Evolutionary conservation across 37 sponge, comb jelly and placozoan species (phyloP).

Genomic region (Ianthella basta): DNA sequence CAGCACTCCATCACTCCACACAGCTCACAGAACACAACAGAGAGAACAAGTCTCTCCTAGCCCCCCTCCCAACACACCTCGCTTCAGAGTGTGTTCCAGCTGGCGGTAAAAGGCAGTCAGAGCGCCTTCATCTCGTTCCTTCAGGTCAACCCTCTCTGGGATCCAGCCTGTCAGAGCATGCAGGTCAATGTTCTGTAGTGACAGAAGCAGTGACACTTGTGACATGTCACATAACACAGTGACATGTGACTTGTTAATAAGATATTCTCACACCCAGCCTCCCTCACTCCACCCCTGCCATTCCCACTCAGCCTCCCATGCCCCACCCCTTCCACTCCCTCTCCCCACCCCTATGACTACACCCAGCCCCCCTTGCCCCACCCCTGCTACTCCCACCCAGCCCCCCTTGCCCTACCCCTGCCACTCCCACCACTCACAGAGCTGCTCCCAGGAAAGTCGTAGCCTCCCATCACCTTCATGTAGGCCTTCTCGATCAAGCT

Average conservation of each 20-base stretch:
- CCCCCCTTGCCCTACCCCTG: no score
- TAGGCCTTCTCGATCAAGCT: conserved; percentile 98
- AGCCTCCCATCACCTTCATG: conserved; percentile 99
- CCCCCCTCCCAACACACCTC: conserved; percentile 13
- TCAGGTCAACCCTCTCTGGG: conserved; percentile 84
- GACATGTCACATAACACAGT: not conserved
- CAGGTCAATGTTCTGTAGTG: conserved; percentile 88
- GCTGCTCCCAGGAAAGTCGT: conserved; percentile 98
- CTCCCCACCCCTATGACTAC: no score
- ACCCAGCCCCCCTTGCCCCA: no score
- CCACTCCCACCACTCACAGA: conserved; percentile 60
- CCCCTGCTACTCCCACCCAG: no score
- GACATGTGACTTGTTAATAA: not conserved
- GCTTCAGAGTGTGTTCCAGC: conserved; percentile 37
- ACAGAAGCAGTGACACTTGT: not conserved
- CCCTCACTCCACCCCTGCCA: no score
- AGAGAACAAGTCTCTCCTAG: no score
- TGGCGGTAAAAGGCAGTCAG: conserved; percentile 17
- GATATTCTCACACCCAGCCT: no score
- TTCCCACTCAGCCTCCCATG: no score
- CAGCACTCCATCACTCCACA: no score
- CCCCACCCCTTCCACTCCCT: no score
- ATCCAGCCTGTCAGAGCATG: conserved; percentile 99
- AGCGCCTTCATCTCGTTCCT: conserved; percentile 36
- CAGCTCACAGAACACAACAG: no score